phyloP scores from a whole-genome alignment of 1,140 invertebrate genomes.

The Tetraneura akinire region DNA sequence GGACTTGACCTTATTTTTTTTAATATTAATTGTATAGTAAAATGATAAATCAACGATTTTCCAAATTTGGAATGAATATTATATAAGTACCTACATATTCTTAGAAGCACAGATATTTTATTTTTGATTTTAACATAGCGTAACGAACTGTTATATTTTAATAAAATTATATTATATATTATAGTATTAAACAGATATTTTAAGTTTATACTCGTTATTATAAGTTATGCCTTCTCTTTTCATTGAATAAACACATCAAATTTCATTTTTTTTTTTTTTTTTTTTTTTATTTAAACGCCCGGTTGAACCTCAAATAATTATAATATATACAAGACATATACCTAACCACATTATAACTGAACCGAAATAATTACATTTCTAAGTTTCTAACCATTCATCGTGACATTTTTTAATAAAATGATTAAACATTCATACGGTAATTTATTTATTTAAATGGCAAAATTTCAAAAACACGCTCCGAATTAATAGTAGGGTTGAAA shows the following conservation, averaged over 20 bases:
- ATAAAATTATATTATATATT: background rate
- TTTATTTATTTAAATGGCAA: no score
- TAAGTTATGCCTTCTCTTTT: no score
- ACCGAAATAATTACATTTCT: conserved; percentile 18
- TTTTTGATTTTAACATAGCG: background rate
- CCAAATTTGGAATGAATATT: conserved; percentile 17
- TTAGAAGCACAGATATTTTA: background rate
- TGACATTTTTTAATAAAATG: background rate
- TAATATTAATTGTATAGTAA: background rate
- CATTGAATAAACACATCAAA: background rate
- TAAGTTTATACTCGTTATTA: no score
- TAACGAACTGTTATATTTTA: background rate
- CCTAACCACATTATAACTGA: background rate
- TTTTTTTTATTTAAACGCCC: background rate
- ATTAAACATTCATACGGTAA: no score
- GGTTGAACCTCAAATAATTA: background rate
- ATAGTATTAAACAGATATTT: no score
- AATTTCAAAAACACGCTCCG: no score
- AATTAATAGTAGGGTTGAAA: no score
- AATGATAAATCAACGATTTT: background rate
- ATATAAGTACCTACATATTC: background rate
- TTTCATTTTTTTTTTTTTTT: background rate
- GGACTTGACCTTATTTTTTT: conserved; percentile 36
- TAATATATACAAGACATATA: background rate
- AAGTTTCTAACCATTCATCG: conserved; percentile 8